Conservation (phyloP, 1,140 invertebrate species). For the Eubasilissa regina region DNA sequence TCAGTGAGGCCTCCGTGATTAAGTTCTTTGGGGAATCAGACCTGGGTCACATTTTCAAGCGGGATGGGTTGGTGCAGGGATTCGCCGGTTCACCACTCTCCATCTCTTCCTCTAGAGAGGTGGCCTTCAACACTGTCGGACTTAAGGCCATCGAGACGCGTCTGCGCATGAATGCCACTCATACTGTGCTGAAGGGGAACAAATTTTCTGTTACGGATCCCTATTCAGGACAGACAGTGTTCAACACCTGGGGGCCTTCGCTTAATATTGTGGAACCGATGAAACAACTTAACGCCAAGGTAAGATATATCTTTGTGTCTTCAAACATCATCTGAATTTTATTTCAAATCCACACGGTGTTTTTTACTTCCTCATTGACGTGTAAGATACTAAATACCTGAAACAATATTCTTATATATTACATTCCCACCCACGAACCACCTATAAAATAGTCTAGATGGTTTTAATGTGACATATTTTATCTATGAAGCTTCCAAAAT, state of each 20-base stretch:
- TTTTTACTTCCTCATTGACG: too few species aligned
- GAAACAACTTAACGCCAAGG: conserved; percentile 78
- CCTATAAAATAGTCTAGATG: too few species aligned
- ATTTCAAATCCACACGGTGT: too few species aligned
- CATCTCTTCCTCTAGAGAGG: conserved; percentile 77
- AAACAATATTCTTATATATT: too few species aligned
- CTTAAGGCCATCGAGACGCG: conserved; percentile 5
- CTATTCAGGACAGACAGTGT: conserved; percentile 76
- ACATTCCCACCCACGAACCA: too few species aligned
- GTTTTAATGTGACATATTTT: too few species aligned
- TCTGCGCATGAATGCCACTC: conserved; percentile 16
- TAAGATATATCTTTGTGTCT: conserved; percentile 56
- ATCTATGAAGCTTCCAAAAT: too few species aligned
- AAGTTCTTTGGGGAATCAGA: conserved; percentile 89
- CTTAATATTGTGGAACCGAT: conserved; percentile 81
- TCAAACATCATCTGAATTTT: too few species aligned
- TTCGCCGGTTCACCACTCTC: conserved; percentile 82
- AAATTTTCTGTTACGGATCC: conserved; percentile 79
- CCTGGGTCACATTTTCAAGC: conserved; percentile 79
- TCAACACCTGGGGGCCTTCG: conserved; percentile 82
- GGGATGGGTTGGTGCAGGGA: conserved; percentile 79
- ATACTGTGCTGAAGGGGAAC: conserved; percentile 53
- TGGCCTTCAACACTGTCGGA: not conserved
- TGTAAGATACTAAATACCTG: too few species aligned
- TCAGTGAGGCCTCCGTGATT: conserved; percentile 81